Conservation (phyloP, 2,113 vertebrate genomes). For the Clupea harengus region DNA sequence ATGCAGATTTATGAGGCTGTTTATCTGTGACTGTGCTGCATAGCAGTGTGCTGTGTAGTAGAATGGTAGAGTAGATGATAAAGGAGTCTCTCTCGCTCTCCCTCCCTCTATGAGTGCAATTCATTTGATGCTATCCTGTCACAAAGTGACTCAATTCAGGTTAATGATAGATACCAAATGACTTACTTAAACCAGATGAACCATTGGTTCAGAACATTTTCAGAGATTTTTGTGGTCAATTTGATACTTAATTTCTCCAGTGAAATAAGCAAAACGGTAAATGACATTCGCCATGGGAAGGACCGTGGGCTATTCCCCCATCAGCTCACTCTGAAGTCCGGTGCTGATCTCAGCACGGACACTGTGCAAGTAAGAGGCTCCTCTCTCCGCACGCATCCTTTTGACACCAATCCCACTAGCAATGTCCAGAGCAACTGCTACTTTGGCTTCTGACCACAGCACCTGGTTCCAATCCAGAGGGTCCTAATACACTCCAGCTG, state of each 20-base stretch:
- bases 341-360: background rate
- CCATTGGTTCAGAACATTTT: background rate
- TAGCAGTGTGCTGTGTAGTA: background rate
- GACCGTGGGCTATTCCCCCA: background rate
- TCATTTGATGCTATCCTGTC: background rate
- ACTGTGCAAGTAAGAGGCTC: background rate
- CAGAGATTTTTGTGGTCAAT: background rate
- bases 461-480: background rate
- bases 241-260: background rate
- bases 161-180: background rate
- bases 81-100: background rate
- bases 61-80: background rate
- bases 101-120: background rate
- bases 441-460: background rate
- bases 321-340: background rate
- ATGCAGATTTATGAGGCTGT: background rate
- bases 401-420: background rate
- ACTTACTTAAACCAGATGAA: background rate
- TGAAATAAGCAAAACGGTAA: background rate
- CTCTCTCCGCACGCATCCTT: background rate
- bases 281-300: background rate
- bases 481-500: background rate
- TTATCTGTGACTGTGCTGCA: background rate
- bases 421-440: background rate
- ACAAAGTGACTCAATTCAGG: background rate